phyloP scores from a whole-genome alignment of 2,797 vertebrate genomes.

The Anguilla marmorata region DNA sequence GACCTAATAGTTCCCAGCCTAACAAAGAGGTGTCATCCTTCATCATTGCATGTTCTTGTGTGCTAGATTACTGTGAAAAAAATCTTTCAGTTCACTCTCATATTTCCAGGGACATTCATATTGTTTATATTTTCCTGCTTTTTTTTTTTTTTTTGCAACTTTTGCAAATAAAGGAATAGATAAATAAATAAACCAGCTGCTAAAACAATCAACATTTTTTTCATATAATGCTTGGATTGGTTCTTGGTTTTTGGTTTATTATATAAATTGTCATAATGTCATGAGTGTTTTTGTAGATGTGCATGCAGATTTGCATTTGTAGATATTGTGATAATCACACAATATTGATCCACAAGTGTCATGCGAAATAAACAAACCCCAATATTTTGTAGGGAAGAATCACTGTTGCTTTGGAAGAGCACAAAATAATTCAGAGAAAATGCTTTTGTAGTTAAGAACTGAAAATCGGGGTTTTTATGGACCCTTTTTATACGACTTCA shows the following conservation, averaged over 20 bases:
- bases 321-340: not conserved
- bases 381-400: not conserved
- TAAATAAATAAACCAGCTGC: not conserved
- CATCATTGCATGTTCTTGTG: slow-evolving; percentile 23
- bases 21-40: slow-evolving; percentile 35
- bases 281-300: not conserved
- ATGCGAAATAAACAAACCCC: not conserved
- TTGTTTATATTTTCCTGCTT: slow-evolving; percentile 7
- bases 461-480: not conserved
- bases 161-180: not conserved
- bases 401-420: not conserved
- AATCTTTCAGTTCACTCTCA: slow-evolving; percentile 13
- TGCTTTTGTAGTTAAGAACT: not conserved
- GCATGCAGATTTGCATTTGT: not conserved
- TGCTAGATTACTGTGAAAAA: slow-evolving; percentile 31
- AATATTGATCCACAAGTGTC: not conserved
- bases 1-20: slow-evolving; percentile 35
- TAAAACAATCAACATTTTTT: not conserved
- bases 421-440: not conserved
- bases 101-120: not conserved
- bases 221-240: not conserved
- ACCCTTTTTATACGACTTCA: not conserved
- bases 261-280: not conserved
- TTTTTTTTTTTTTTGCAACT: not conserved
- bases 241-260: not conserved